A percentile compares a stretch with the other conserved stretches of the same genome.
These are phyloP conservation scores for Chiloscyllium punctatum DNA, from an alignment of 2,797 vertebrate species.

Conservation along the genomic window DNA sequence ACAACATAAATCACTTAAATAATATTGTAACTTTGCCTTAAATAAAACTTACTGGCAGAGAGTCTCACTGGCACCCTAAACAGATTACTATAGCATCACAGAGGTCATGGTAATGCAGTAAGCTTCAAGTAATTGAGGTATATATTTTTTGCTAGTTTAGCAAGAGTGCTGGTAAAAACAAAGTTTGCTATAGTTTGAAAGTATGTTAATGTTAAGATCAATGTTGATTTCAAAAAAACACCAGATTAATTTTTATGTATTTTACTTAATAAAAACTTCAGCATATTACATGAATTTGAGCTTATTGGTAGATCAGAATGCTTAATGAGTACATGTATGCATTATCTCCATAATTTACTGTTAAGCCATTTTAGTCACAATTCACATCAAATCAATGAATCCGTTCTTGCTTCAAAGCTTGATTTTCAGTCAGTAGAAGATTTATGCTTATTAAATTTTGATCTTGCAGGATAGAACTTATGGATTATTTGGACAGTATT, in stretches of 20 bases:
- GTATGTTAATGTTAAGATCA: neutral
- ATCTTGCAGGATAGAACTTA: constrained; percentile 76
- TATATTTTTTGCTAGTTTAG: no score
- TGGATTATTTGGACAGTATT: constrained; percentile 96
- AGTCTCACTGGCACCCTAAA: no score
- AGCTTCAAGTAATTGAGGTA: no score
- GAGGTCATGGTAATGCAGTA: no score
- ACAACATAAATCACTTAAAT: no score
- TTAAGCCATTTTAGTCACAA: neutral
- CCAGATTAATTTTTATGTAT: neutral
- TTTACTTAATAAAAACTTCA: neutral
- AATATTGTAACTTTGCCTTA: no score
- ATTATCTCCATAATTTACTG: neutral
- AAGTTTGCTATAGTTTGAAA: neutral
- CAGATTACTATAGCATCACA: no score
- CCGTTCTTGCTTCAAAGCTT: neutral
- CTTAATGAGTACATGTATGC: neutral
- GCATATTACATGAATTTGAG: neutral
- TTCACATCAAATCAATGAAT: neutral
- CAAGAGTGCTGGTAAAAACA: no score
- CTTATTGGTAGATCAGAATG: neutral
- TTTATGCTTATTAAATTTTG: constrained; percentile 19
- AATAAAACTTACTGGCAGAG: no score
- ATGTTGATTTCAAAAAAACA: neutral
- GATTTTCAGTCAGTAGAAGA: neutral